Base-by-base conservation (phyloP, 2,888 invertebrate genomes). In the Folsomia candida region DNA sequence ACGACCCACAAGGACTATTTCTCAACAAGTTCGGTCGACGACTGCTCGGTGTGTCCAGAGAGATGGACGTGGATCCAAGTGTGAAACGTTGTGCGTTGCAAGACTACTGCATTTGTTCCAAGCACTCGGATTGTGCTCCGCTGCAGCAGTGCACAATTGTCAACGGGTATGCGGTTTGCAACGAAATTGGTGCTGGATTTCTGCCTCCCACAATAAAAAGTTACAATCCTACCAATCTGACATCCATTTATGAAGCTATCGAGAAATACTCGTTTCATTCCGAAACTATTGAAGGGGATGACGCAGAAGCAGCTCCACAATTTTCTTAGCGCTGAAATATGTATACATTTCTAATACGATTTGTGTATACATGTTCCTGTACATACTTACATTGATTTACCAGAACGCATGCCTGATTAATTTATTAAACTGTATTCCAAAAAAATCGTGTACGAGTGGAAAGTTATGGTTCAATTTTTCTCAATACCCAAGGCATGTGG, bases 1-100 rank as follows among this genome's bases (percentile, higher is more conserved):
- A 64, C 25, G 74, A 74, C 47, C 74, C 75, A 18, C 68, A 72
- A 57, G 74, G 74, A 4, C 20, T 72, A 3, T 76, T 76, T 20
- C 22, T 76, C 37, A 76, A 76, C 54, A 69, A 70, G 58, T 76
- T 76, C 57, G 75, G 75, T 3, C 58, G 61, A 28, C n/a, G 75
- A 27, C 20, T 75, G 22, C 69, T 72, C 1, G 25, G 68, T 18
- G 22, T 66, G 11, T 69, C 70, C 0, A 66, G 70, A 62, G 67
- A 65, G n/a, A 71, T 75, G 62, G 61, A 69, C 3, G n/a, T 71
- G 1, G 72, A 73, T 47, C 75, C 75, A 1, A 28, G n/a, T 11
- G 69, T 71, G 37, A 72, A 61, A 51, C 58, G 67, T 0, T 72
- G 71, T 66, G 75, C 75, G 1, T 61, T 75, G 4, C 71, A 69